phyloP scores from a whole-genome alignment of 2,113 vertebrate species.

The Phodopus roborovskii region DNA sequence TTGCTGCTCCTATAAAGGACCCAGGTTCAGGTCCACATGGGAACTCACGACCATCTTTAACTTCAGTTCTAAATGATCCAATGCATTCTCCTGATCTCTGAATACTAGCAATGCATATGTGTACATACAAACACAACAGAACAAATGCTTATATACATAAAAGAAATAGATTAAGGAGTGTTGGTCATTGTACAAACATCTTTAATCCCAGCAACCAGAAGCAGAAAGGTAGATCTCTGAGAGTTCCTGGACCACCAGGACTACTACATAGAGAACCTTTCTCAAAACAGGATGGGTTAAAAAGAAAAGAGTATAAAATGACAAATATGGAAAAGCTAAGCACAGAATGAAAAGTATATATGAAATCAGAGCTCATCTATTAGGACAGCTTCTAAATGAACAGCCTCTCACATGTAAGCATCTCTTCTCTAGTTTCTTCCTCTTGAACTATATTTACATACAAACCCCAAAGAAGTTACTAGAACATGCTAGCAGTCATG shows the following conservation, averaged over 20 bases:
- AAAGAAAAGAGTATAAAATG: not conserved
- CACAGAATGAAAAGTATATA: constrained; percentile 40
- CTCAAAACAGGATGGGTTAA: not conserved
- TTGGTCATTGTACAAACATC: not conserved
- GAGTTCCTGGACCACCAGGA: not conserved
- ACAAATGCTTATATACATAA: not conserved
- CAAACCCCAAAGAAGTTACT: constrained; percentile 9
- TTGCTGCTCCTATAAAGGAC: not conserved
- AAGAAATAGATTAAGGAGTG: not conserved
- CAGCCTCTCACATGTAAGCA: not conserved
- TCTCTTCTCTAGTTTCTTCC: not conserved
- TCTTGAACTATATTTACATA: not conserved
- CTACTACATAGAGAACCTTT: not conserved
- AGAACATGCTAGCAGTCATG: not conserved
- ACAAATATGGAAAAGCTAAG: not conserved
- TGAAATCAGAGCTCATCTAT: constrained; percentile 27
- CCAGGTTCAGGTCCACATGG: not conserved
- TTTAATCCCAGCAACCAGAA: not conserved
- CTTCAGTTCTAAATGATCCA: not conserved
- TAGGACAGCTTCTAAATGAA: not conserved
- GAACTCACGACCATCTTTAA: not conserved
- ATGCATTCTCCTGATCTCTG: not conserved
- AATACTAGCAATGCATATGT: not conserved
- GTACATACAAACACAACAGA: not conserved
- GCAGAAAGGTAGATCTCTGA: not conserved